Conservation (phyloP, 2,888 invertebrate genomes). For the Apotomis turbidana region DNA sequence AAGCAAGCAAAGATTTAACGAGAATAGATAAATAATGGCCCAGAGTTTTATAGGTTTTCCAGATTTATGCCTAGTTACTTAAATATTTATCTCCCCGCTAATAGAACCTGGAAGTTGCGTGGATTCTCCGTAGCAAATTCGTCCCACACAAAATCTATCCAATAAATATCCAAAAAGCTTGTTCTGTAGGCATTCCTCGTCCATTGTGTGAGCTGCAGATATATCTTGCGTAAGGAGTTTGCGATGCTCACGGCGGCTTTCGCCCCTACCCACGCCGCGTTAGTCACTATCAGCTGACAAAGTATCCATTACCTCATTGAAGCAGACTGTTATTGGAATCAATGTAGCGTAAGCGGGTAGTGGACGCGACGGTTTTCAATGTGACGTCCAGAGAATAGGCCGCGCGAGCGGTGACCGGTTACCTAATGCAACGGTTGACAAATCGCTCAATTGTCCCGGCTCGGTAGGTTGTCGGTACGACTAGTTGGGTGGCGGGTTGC, state of each 20-base stretch:
- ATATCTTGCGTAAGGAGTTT: slow-evolving; percentile 79
- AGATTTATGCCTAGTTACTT: slow-evolving; percentile 27
- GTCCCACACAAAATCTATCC: slow-evolving; percentile 81
- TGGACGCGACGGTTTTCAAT: slow-evolving; percentile 55
- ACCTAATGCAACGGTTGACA: slow-evolving; percentile 77
- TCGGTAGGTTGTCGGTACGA: slow-evolving; percentile 62
- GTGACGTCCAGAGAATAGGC: slow-evolving; percentile 57
- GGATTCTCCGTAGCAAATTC: slow-evolving; percentile 67
- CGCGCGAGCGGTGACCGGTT: slow-evolving; percentile 68
- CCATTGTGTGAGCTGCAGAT: slow-evolving; percentile 79
- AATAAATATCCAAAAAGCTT: slow-evolving; percentile 84
- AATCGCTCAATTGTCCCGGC: slow-evolving; percentile 81
- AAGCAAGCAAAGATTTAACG: slow-evolving; percentile 30
- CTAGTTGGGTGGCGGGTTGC: slow-evolving; percentile 74
- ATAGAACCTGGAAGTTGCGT: slow-evolving; percentile 40
- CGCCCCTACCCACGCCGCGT: slow-evolving; percentile 70
- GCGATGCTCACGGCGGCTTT: slow-evolving; percentile 68
- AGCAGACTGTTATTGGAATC: slow-evolving; percentile 61
- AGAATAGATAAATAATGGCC: slow-evolving; percentile 35
- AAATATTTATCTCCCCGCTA: slow-evolving; percentile 35
- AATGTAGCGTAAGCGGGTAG: slow-evolving; percentile 62
- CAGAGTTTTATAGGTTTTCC: slow-evolving; percentile 28
- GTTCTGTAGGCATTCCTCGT: slow-evolving; percentile 77
- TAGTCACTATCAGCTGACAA: slow-evolving; percentile 68
- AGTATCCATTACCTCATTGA: slow-evolving; percentile 71